phyloP scores from a whole-genome alignment of 1,140 invertebrate genomes.

The Tachypleus tridentatus region DNA sequence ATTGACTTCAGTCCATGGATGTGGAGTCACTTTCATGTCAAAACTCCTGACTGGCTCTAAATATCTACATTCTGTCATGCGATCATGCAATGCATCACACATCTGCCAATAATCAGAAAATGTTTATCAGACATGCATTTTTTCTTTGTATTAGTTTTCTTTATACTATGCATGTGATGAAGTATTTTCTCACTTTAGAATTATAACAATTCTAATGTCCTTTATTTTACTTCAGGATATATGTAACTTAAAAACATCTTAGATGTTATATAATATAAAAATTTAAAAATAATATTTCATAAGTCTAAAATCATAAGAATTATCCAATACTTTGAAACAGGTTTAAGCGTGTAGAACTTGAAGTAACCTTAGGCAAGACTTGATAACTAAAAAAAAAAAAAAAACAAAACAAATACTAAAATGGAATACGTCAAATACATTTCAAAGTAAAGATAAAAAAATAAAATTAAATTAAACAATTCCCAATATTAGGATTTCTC shows the following conservation, averaged over 20 bases:
- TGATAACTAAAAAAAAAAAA: too few species aligned
- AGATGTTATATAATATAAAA: too few species aligned
- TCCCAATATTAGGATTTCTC: not conserved
- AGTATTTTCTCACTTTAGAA: not conserved
- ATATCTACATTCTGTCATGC: constrained; percentile 71
- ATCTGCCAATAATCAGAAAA: constrained; percentile 31
- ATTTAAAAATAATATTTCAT: too few species aligned
- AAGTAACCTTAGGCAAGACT: too few species aligned
- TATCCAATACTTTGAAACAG: too few species aligned
- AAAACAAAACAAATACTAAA: too few species aligned
- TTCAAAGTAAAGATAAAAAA: constrained; percentile 1
- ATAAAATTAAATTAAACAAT: not conserved
- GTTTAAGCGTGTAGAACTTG: too few species aligned
- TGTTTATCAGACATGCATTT: not conserved
- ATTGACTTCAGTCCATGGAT: constrained; percentile 67
- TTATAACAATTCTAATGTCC: too few species aligned
- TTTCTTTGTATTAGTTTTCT: constrained; percentile 6
- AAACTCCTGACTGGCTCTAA: constrained; percentile 53
- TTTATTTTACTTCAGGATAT: too few species aligned
- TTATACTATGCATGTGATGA: constrained; percentile 4
- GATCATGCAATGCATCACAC: constrained; percentile 56
- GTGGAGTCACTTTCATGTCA: constrained; percentile 45
- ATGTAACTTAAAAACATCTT: too few species aligned
- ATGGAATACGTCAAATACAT: not conserved
- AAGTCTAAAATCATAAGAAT: too few species aligned